These are phyloP conservation scores for Avahi laniger DNA, from an alignment of 2,797 vertebrate genomes.

Conservation along the genomic window DNA sequence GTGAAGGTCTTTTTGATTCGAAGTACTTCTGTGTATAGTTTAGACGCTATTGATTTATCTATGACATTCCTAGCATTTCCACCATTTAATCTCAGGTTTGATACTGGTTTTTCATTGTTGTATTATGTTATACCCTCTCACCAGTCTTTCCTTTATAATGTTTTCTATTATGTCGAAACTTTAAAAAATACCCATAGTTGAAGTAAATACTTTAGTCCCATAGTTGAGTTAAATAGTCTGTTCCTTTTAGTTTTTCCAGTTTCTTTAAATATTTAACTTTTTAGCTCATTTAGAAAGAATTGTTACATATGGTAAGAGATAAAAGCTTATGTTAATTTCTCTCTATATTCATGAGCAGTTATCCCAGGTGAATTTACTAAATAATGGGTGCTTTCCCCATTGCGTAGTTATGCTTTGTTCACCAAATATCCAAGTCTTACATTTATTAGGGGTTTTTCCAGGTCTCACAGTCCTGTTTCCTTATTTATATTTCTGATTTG, in stretches of 20 bases:
- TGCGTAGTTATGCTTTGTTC: slow-evolving; percentile 6
- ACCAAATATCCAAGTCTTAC: not conserved
- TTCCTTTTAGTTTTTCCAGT: not conserved
- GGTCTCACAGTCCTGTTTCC: not conserved
- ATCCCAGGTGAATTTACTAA: not conserved
- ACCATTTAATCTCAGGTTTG: slow-evolving; percentile 9
- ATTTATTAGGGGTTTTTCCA: not conserved
- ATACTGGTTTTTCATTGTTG: not conserved
- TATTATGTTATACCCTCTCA: not conserved
- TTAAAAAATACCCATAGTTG: not conserved
- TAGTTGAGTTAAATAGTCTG: not conserved
- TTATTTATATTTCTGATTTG: not conserved
- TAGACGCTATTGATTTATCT: not conserved
- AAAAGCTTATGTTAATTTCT: slow-evolving; percentile 32
- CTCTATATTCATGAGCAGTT: not conserved
- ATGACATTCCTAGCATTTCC: not conserved
- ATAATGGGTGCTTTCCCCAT: not conserved
- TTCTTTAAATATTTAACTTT: not conserved
- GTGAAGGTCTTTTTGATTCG: not conserved
- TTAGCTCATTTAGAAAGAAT: not conserved
- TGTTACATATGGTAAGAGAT: not conserved
- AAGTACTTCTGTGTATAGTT: not conserved
- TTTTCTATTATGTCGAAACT: not conserved
- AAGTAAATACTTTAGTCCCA: not conserved
- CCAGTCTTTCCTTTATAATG: not conserved